Evolutionary conservation across 2,888 invertebrate species (phyloP).

Genomic region (Morpho deidamia): DNA sequence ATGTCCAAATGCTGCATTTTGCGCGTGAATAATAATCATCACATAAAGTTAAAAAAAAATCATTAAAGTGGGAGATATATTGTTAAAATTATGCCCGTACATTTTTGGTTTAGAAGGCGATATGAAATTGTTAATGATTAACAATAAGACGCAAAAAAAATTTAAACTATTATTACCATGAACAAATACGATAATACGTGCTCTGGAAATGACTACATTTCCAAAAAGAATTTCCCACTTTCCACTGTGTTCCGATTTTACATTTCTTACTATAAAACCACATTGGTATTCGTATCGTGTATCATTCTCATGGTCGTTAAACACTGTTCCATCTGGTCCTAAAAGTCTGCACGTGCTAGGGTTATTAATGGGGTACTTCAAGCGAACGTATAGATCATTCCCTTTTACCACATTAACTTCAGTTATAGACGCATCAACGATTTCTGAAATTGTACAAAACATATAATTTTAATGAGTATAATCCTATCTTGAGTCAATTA

Average conservation of each 20-base stretch:
- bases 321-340: conserved; percentile 32
- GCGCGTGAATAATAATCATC: too few species aligned
- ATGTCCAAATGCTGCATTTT: too few species aligned
- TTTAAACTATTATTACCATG: conserved; percentile 36
- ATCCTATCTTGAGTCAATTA: background rate
- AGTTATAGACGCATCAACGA: conserved; percentile 36
- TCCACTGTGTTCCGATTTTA: conserved; percentile 36
- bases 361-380: conserved; percentile 35
- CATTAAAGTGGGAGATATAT: too few species aligned
- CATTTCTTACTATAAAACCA: conserved; percentile 41
- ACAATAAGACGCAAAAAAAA: too few species aligned
- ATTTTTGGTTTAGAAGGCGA: too few species aligned
- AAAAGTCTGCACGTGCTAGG: conserved; percentile 45
- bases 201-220: conserved; percentile 38
- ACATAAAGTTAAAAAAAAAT: too few species aligned
- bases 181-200: conserved; percentile 39
- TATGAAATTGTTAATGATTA: too few species aligned
- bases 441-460: conserved; percentile 38
- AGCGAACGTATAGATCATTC: conserved; percentile 44
- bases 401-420: conserved; percentile 39
- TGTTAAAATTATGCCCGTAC: too few species aligned
- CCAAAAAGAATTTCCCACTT: conserved; percentile 52
- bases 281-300: conserved; percentile 34
- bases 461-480: background rate
- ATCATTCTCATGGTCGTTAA: conserved; percentile 29